Conservation (phyloP, 2,113 vertebrate species). For the Dipodomys ordii region DNA sequence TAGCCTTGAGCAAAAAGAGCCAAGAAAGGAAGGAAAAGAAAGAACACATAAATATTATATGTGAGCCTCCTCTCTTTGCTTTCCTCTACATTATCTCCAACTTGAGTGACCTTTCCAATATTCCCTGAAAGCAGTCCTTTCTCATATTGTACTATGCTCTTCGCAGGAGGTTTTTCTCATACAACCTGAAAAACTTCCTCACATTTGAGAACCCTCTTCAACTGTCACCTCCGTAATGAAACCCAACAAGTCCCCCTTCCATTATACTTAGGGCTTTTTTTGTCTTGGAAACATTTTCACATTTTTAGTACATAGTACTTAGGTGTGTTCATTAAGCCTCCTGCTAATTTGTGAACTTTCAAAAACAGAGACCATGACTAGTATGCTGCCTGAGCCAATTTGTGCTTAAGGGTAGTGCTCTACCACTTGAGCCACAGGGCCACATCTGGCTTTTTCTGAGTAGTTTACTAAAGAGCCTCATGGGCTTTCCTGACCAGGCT, state of each 20-base stretch:
- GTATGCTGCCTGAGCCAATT: no score
- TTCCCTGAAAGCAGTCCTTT: neutral
- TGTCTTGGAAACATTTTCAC: neutral
- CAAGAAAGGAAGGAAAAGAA: neutral
- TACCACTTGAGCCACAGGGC: no score
- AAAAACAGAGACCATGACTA: neutral
- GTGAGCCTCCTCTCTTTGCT: neutral
- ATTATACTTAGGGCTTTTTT: neutral
- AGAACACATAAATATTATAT: neutral
- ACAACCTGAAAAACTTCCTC: neutral
- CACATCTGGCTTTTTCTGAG: no score
- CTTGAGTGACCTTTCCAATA: neutral
- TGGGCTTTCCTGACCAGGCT: no score
- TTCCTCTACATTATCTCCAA: neutral
- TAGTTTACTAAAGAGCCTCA: no score
- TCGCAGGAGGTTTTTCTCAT: no score
- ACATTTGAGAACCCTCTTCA: neutral
- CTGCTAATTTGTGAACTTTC: neutral
- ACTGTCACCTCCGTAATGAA: neutral
- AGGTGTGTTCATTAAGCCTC: neutral
- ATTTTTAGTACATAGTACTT: neutral
- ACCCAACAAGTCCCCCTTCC: neutral
- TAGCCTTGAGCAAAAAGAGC: no score
- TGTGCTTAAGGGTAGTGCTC: no score
- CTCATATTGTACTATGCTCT: neutral